Conservation (phyloP, 2,113 vertebrate species). For the Gadus macrocephalus region DNA sequence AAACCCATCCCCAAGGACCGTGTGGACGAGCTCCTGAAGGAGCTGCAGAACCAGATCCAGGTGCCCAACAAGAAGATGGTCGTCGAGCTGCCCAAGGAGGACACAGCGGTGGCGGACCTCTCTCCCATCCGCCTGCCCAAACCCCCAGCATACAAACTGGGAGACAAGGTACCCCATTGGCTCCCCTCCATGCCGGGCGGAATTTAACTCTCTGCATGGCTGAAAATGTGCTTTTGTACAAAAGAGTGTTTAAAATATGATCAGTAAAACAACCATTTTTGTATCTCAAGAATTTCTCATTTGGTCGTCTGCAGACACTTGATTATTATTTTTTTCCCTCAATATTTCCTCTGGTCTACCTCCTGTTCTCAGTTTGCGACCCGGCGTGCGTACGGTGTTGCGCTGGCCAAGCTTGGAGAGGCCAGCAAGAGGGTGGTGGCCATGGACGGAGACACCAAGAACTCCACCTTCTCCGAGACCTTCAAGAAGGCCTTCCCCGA, state of each 20-base stretch:
- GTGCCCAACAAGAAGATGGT: slow-evolving; percentile 60
- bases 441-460: slow-evolving; percentile 83
- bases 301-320: too few relatives aligned
- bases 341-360: not conserved
- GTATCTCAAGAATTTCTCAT: too few relatives aligned
- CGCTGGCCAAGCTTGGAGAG: slow-evolving; percentile 77
- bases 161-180: slow-evolving; percentile 74
- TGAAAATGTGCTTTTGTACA: not conserved
- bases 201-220: not conserved
- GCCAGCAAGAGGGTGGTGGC: slow-evolving; percentile 75
- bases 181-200: not conserved
- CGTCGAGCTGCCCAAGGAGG: slow-evolving; percentile 72
- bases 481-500: slow-evolving; percentile 81
- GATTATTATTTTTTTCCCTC: too few relatives aligned
- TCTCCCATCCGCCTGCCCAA: slow-evolving; percentile 60
- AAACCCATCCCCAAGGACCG: slow-evolving; percentile 81
- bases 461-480: slow-evolving; percentile 79
- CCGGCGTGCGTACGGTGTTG: slow-evolving; percentile 77
- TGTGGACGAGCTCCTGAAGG: slow-evolving; percentile 68
- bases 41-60: slow-evolving; percentile 75
- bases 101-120: slow-evolving; percentile 59
- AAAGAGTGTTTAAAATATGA: too few relatives aligned
- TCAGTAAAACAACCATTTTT: too few relatives aligned
- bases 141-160: slow-evolving; percentile 70
- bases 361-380: slow-evolving; percentile 72